Evolutionary conservation across 2,113 vertebrate genomes (phyloP).

Genomic region (Hemiprocne comata): DNA sequence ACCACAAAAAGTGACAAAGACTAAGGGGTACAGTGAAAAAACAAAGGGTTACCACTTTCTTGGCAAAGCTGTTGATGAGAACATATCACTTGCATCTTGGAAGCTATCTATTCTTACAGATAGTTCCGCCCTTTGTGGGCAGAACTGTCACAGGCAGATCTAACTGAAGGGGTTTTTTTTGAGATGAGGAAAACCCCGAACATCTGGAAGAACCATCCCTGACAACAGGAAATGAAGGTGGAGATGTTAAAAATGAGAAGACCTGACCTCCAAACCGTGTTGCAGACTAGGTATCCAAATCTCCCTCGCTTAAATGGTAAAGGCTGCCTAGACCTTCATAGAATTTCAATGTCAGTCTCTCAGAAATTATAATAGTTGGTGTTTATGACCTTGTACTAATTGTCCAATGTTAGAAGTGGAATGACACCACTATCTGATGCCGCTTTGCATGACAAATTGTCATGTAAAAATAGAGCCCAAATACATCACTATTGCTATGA

Average conservation of each 20-base stretch:
- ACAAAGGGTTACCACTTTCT: not conserved
- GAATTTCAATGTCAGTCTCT: too few relatives aligned
- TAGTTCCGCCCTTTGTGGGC: not conserved
- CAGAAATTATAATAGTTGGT: too few relatives aligned
- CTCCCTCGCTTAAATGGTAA: not conserved
- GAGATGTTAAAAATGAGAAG: not conserved
- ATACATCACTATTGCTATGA: too few relatives aligned
- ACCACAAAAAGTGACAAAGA: not conserved
- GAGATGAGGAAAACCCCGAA: not conserved
- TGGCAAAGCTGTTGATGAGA: not conserved
- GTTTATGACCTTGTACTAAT: too few relatives aligned
- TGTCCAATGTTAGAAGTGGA: too few relatives aligned
- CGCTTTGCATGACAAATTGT: too few relatives aligned
- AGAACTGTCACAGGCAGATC: slow-evolving; percentile 3
- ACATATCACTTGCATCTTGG: not conserved
- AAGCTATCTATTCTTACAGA: slow-evolving; percentile 33
- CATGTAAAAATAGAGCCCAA: too few relatives aligned
- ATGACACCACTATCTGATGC: too few relatives aligned
- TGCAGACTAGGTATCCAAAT: not conserved
- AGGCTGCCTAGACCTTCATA: not conserved
- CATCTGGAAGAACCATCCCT: not conserved
- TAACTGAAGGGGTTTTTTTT: too few relatives aligned
- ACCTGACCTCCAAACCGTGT: not conserved
- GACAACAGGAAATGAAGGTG: not conserved
- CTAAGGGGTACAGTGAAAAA: not conserved